phyloP scores from a whole-genome alignment of 2,797 vertebrate species.

The Botia kubotai region DNA sequence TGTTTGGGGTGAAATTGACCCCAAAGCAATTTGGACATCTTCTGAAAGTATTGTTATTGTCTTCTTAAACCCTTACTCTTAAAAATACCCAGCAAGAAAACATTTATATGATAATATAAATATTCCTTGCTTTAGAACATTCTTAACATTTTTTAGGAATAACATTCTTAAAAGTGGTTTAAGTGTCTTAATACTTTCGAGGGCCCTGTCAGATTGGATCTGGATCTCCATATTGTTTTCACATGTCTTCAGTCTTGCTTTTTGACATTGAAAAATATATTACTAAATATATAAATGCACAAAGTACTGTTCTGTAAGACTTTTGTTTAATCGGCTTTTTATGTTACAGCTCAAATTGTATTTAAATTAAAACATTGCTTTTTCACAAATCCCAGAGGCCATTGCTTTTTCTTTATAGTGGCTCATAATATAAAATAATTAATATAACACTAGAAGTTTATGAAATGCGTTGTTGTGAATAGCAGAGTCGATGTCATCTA shows the following conservation, averaged over 20 bases:
- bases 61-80: not conserved
- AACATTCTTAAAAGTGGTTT: not conserved
- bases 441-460: conserved; percentile 29
- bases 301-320: conserved; percentile 54
- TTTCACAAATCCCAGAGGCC: conserved; percentile 51
- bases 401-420: not conserved
- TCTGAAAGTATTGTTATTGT: too few relatives aligned
- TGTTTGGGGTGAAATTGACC: too few relatives aligned
- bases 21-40: too few relatives aligned
- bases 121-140: too few relatives aligned
- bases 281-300: conserved; percentile 51
- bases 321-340: conserved; percentile 58
- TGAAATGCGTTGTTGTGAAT: not conserved
- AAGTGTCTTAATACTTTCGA: conserved; percentile 30
- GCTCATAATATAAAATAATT: too few relatives aligned
- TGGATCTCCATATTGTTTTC: conserved; percentile 30
- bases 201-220: conserved; percentile 1
- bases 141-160: too few relatives aligned
- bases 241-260: conserved; percentile 38
- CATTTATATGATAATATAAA: too few relatives aligned
- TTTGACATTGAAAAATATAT: conserved; percentile 46
- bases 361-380: conserved; percentile 63
- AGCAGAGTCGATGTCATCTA: conserved; percentile 39
- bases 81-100: too few relatives aligned
- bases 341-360: conserved; percentile 59